Evolutionary conservation across 1,140 invertebrate genomes (phyloP), one percentile per base, ranked within the genome.

Genomic region (Drosophila auraria): DNA sequence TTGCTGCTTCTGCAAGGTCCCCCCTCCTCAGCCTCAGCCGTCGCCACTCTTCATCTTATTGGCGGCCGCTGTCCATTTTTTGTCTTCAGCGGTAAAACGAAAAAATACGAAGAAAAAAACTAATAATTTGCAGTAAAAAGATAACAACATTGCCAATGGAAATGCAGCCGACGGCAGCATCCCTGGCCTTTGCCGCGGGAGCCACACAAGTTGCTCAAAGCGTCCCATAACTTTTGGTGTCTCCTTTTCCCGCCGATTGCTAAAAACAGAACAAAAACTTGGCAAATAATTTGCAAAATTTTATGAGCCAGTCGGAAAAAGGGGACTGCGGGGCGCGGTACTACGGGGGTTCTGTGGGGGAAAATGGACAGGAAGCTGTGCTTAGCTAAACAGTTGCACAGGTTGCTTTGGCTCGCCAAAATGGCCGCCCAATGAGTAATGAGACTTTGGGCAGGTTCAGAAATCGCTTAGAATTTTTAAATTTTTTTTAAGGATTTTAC

Each of bases 91-190:
- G 73, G 78, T 80, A 86, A 86, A 79, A 65, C 40, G 30, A 25
- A 25, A 25, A 23, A 53, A 54, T 36, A 9, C 3, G 15, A 81
- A 70, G 81, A 40, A 50, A 57, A 65, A 89, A 82, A 90, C 86
- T 89, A 90, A 89, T 89, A 89, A 90, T 89, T 89, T 89, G 84
- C 86, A 84, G 84, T 89, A 89, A 89, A 89, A 89, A 89, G 84
- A 90, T 89, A 89, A 90, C 84, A 84, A 89, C 78, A 82, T 79
- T 84, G 86, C 65, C 75, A 75, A 75, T 90, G 86, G 71, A 63
- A 82, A 71, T 54, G 77, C 61, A 78, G n/a, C 57, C 40, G 42
- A 33, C 45, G 36, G 25, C 42, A 56, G 54, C 36, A 40, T 20
- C 59, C 64, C 30, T 25, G 36, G 36, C 30, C 25, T 23, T 49